Evolutionary conservation across 2,888 invertebrate species (phyloP), one percentile per base, ranked within the genome.

Genomic region (Catocala sponsa): DNA sequence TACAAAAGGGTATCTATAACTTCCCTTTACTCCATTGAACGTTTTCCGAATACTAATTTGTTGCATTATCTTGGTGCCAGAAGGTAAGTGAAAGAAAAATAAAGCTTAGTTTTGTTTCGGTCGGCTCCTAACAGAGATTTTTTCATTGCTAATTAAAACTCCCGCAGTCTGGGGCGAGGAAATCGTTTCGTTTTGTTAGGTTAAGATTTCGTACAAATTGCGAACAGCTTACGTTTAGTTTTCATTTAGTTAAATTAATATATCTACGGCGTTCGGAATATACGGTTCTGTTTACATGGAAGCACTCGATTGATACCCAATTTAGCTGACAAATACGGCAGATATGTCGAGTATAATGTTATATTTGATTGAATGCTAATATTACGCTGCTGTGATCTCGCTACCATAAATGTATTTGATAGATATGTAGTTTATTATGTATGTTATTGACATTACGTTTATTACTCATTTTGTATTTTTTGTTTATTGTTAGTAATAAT

Each of bases 71-170:
- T 72, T 43, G 61, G 46, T 46, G 59, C 50, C 57, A 70, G 69
- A 77, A 68, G 66, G 74, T 63, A 75, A 73, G 70, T 77, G 78
- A 76, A 74, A 76, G 77, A 76, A 85, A 83, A 81, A 78, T 72
- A 81, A 76, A 78, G 71, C 64, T 70, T 67, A 68, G 64, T 74
- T 77, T 78, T 80, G 78, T 80, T 78, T 74, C 70, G 69, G 62
- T 59, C 68, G 58, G 68, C 65, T 77, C 63, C 70, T 70, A 72
- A 66, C 70, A 70, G 68, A 73, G 81, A 80, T 72, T 80, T 83
- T 79, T 80, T 83, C 81, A 77, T 76, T 82, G 78, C 73, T 83
- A 85, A 85, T 85, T 84, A 82, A 85, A 83, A 82, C 70, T 76
- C 70, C 70, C 62, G 68, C 73, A 77, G 77, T 80, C 75, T 74